Evolutionary conservation across 2,888 invertebrate genomes (phyloP).

Genomic region (Disparrhopalites patrizii): DNA sequence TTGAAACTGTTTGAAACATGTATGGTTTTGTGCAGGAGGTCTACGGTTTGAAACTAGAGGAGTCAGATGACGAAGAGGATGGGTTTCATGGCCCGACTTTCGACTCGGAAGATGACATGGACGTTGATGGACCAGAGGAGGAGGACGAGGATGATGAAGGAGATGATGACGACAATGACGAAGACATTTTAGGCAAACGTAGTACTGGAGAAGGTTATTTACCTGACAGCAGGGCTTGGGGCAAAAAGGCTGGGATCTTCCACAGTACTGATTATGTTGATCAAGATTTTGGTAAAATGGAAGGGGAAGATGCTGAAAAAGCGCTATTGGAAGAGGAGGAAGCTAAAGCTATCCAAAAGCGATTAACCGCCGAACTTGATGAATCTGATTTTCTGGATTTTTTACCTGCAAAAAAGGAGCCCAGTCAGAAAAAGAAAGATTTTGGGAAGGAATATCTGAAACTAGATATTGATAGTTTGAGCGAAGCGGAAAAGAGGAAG

Average conservation of each 20-base stretch:
- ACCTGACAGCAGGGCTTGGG: constrained; percentile 83
- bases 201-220: constrained; percentile 65
- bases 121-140: constrained; percentile 14
- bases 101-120: constrained; percentile 7
- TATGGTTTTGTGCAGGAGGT: constrained; percentile 13
- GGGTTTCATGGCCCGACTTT: not conserved
- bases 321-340: constrained; percentile 79
- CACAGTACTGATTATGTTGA: constrained; percentile 88
- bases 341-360: constrained; percentile 67
- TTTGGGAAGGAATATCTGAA: constrained; percentile 60
- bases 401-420: constrained; percentile 28
- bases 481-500: constrained; percentile 69
- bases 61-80: constrained; percentile 13
- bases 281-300: constrained; percentile 69
- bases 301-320: constrained; percentile 65
- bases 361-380: constrained; percentile 70
- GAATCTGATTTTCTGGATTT: constrained; percentile 66
- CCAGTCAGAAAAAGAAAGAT: constrained; percentile 1
- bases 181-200: constrained; percentile 71
- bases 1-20: not conserved
- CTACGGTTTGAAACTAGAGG: constrained; percentile 4
- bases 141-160: constrained; percentile 46
- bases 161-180: constrained; percentile 52
- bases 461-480: constrained; percentile 70
- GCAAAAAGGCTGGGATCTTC: constrained; percentile 70